Evolutionary conservation across 2,113 vertebrate genomes (phyloP), one percentile per base, ranked within the genome.

Genomic region (Phalacrocorax brasilianus): DNA sequence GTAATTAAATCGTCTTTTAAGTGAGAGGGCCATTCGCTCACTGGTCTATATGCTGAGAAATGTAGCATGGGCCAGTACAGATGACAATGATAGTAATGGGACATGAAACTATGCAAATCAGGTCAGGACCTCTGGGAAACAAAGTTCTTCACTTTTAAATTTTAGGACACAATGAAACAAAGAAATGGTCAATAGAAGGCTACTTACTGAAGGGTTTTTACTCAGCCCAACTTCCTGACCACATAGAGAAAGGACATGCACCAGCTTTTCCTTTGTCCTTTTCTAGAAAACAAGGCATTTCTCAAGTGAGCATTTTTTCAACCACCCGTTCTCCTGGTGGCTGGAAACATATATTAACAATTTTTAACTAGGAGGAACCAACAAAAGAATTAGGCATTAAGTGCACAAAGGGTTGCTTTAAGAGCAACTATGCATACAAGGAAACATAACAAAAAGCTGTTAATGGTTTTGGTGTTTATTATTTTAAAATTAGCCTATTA

Each of bases 201-300:
- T 79, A 97, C 99, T 99, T 98, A 99, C 99, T 32, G 99, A 99
- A 63, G 99, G 99, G 84, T 99, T 99, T 98, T 99, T 99, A 95
- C 99, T 99, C 89, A 99, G 98, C 87, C 99, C 99, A 53, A 99
- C 99, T 98, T 99, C 99, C 97, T 99, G 99, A 95, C 99, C 99
- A 90, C 99, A 99, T 4, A 99, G 98, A 83, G 99, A 99, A 89
- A 99, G 98, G 70, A 99, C 99, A 4, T 99, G 99, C 61, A 99
- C 99, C 96, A 99, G 97, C 97, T 99, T 99, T 96, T 99, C 99
- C 96, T 99, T 99, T 56, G 99, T 99, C 94, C 99, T 98, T 98
- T 99, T 99, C 99, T 99, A 90, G 59, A 97, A 98, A 89, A 94
- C 28, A 95, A 97, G 56, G 97, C 3, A 2, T 81, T 92, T 91